Conservation (phyloP, 2,888 invertebrate genomes). For the Thymelicus lineola region DNA sequence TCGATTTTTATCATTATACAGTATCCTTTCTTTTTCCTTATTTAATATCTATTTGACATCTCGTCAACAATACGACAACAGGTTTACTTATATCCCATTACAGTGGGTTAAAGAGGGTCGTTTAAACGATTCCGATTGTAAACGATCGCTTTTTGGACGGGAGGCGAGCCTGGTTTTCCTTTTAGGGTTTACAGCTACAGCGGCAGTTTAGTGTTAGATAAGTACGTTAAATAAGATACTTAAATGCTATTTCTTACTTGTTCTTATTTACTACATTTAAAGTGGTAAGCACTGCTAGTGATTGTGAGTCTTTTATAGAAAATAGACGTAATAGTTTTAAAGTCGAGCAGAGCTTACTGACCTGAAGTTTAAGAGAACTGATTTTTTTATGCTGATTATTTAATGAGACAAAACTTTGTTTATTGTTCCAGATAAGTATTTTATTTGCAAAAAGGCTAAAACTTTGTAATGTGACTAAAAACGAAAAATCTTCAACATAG, state of each 20-base stretch:
- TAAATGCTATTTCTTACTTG: slow-evolving; percentile 1
- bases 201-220: slow-evolving; percentile 33
- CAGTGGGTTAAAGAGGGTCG: slow-evolving; percentile 43
- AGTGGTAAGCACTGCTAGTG: background rate
- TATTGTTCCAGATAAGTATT: no score
- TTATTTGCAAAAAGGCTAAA: no score
- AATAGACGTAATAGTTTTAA: no score
- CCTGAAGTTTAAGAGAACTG: no score
- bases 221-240: slow-evolving; percentile 18
- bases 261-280: slow-evolving; percentile 19
- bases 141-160: slow-evolving; percentile 44
- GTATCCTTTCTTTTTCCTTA: background rate
- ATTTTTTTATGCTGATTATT: no score
- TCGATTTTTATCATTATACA: no score
- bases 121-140: slow-evolving; percentile 42
- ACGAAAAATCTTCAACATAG: no score
- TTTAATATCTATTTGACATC: background rate
- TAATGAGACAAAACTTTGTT: no score
- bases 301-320: background rate
- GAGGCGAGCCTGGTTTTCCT: slow-evolving; percentile 33
- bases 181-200: slow-evolving; percentile 31
- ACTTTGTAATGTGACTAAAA: no score
- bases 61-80: slow-evolving; percentile 7
- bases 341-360: no score
- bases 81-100: slow-evolving; percentile 41